A percentile compares a stretch with the other conserved stretches of the same genome.
Conservation (phyloP, 2,113 vertebrate genomes). For the Neolamprologus kungweensis region DNA sequence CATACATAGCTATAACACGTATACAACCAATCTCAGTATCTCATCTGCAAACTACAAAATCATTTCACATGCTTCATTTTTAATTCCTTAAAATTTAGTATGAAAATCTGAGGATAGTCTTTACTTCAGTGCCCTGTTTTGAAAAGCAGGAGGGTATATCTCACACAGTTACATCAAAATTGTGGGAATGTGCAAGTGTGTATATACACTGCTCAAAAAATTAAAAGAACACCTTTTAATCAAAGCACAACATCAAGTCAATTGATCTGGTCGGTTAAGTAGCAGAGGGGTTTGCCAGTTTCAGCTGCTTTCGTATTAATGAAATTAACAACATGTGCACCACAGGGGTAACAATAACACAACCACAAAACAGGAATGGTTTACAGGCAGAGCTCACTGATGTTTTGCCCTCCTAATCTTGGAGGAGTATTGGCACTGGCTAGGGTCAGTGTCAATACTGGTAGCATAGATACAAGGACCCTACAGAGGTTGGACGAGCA, state of each 20-base stretch:
- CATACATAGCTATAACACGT: not conserved
- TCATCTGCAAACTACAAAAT: not conserved
- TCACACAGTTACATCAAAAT: not conserved
- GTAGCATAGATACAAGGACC: not conserved
- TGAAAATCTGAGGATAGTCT: not conserved
- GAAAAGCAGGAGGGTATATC: not conserved
- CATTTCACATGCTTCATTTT: not conserved
- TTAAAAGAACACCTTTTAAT: not conserved
- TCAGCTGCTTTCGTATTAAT: not conserved
- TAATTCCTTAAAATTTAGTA: not conserved
- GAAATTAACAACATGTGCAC: not conserved
- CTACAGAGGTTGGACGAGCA: not conserved
- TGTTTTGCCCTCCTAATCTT: not conserved
- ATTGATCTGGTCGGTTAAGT: not conserved
- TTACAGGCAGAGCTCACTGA: not conserved
- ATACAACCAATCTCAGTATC: not conserved
- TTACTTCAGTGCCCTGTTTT: not conserved
- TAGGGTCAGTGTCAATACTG: not conserved
- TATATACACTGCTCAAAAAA: not conserved
- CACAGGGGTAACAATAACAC: not conserved
- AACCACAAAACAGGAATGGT: not conserved
- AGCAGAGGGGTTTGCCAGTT: not conserved
- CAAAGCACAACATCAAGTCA: not conserved
- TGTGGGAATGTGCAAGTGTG: not conserved
- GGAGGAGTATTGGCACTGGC: too few species aligned